Conservation (phyloP, 2,797 vertebrate species). For the Anomalospiza imberbis region DNA sequence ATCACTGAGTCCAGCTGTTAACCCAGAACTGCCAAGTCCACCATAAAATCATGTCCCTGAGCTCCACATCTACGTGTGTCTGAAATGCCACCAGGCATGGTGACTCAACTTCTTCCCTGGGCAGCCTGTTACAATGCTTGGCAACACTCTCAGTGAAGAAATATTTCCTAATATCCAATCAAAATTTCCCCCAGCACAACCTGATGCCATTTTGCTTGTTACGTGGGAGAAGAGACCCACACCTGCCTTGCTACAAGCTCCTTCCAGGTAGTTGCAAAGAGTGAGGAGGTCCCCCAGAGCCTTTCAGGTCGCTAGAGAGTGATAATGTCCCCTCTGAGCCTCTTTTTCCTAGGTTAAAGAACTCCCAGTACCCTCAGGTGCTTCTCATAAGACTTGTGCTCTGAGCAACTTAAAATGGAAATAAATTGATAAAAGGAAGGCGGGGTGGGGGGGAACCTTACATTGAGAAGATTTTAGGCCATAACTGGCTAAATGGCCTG, state of each 20-base stretch:
- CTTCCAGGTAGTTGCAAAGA: neutral
- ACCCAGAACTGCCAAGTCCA: neutral
- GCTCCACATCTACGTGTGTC: neutral
- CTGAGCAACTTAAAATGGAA: neutral
- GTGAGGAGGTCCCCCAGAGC: neutral
- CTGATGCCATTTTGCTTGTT: neutral
- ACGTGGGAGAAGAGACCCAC: neutral
- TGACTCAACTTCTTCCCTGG: neutral
- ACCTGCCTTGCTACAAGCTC: neutral
- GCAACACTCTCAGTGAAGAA: neutral
- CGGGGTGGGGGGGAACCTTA: accelerated
- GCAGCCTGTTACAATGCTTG: neutral
- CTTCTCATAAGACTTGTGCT: neutral
- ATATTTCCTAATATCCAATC: neutral
- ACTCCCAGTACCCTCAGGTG: neutral
- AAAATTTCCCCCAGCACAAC: neutral
- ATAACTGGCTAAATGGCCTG: neutral
- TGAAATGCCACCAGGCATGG: neutral
- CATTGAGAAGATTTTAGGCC: neutral
- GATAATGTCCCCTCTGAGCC: neutral
- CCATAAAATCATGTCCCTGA: neutral
- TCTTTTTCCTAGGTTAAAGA: neutral
- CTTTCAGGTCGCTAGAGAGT: neutral
- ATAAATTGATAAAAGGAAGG: neutral
- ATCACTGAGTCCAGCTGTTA: neutral